phyloP scores from a whole-genome alignment of 2,797 vertebrate genomes.

The Danio choprae region DNA sequence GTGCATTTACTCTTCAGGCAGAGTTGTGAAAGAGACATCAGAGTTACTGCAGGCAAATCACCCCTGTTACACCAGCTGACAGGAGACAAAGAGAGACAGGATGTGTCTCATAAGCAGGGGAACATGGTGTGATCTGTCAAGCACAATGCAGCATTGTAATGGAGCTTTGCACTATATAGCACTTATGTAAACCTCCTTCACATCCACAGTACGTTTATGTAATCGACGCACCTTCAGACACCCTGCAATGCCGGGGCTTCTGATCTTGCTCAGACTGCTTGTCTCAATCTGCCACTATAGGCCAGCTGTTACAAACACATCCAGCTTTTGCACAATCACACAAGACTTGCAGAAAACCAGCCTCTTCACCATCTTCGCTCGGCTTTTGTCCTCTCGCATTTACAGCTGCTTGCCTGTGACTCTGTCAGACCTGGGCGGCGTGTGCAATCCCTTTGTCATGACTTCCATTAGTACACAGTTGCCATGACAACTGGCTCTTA shows the following conservation, averaged over 20 bases:
- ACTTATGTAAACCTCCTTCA: conserved; percentile 64
- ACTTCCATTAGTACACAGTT: conserved; percentile 64
- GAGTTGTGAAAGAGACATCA: conserved; percentile 34
- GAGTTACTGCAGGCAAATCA: conserved; percentile 52
- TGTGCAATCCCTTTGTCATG: conserved; percentile 59
- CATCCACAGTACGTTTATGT: conserved; percentile 51
- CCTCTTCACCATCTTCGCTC: conserved; percentile 34
- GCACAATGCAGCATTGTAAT: conserved; percentile 52
- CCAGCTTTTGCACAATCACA: conserved; percentile 32
- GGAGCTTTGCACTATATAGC: conserved; percentile 49
- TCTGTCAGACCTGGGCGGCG: conserved; percentile 59
- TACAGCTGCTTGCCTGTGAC: conserved; percentile 50
- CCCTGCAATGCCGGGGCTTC: conserved; percentile 24
- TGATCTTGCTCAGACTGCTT: conserved; percentile 32
- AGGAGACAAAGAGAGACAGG: conserved; percentile 9
- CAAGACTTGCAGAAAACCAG: conserved; percentile 20
- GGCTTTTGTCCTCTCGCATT: conserved; percentile 49
- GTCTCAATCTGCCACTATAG: conserved; percentile 12
- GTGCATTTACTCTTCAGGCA: conserved; percentile 7
- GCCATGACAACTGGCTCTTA: conserved; percentile 62
- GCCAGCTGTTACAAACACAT: conserved; percentile 38
- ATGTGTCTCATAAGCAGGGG: conserved; percentile 31
- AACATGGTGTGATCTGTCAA: conserved; percentile 51
- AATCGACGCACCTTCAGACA: conserved; percentile 36
- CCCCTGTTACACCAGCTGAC: conserved; percentile 36